Conservation (phyloP, 2,113 vertebrate species). For the Callochromis pleurospilus region DNA sequence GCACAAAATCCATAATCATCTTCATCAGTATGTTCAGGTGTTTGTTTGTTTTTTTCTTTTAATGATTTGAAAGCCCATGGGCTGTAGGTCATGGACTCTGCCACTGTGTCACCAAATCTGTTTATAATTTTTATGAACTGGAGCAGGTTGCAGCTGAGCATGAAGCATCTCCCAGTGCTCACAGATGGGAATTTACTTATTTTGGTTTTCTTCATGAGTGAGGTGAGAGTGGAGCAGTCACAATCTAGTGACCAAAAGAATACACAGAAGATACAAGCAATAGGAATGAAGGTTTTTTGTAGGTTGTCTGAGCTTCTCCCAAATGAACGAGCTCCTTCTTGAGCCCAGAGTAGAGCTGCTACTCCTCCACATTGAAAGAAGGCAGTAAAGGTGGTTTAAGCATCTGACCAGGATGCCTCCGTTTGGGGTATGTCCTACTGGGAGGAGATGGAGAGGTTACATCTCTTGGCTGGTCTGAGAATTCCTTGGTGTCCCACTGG, state of each 20-base stretch:
- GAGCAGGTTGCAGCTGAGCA: neutral
- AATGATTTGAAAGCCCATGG: neutral
- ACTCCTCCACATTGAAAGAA: neutral
- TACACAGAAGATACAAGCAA: neutral
- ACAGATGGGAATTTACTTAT: neutral
- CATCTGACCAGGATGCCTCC: neutral
- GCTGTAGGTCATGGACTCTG: neutral
- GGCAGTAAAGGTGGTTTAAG: neutral
- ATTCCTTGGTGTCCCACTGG: neutral
- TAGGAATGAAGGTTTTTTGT: neutral
- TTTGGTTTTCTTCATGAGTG: neutral
- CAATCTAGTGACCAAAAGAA: neutral
- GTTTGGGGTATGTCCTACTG: neutral
- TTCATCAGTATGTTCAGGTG: neutral
- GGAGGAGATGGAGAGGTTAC: neutral
- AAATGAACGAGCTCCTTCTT: rapidly evolving
- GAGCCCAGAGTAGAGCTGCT: neutral
- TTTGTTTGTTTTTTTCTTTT: rapidly evolving
- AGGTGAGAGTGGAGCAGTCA: neutral
- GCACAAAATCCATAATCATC: neutral
- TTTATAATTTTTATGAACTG: neutral
- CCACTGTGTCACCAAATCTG: neutral
- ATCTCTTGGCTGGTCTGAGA: neutral
- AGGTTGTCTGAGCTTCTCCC: neutral
- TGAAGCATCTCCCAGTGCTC: neutral